Conservation (phyloP, 1,140 invertebrate genomes). For the Ylistrum balloti region DNA sequence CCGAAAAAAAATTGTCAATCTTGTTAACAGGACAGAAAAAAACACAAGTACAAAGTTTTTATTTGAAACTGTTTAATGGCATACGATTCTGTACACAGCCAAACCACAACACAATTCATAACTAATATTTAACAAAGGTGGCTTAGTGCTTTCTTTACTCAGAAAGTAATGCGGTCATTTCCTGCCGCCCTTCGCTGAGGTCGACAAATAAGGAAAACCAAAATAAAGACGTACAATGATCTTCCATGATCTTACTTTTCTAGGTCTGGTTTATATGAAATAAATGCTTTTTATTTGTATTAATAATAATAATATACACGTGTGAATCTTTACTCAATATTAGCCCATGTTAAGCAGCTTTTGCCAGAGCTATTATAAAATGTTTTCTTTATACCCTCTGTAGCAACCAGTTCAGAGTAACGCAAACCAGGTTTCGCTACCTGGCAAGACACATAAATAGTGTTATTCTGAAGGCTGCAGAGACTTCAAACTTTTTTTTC, state of each 20-base stretch:
- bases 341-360: background rate
- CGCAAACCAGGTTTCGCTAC: background rate
- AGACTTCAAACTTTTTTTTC: background rate
- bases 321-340: constrained; percentile 12
- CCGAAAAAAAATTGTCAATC: too few relatives aligned
- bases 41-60: background rate
- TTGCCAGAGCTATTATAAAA: background rate
- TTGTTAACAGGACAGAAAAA: background rate
- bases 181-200: constrained; percentile 48
- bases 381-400: background rate
- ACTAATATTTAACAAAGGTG: constrained; percentile 51
- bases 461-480: background rate
- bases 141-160: constrained; percentile 48
- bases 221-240: constrained; percentile 20
- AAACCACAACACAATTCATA: constrained; percentile 58
- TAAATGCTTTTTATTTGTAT: constrained; percentile 42
- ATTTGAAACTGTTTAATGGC: constrained; percentile 57
- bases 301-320: background rate
- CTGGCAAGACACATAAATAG: background rate
- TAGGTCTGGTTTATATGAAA: constrained; percentile 29
- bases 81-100: constrained; percentile 57
- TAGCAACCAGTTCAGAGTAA: background rate
- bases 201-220: background rate
- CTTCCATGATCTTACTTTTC: constrained; percentile 4
- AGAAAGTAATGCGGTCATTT: constrained; percentile 49